These are phyloP conservation scores for Onychorhynchus coronatus DNA, from an alignment of 2,113 vertebrate species.

Conservation along the genomic window DNA sequence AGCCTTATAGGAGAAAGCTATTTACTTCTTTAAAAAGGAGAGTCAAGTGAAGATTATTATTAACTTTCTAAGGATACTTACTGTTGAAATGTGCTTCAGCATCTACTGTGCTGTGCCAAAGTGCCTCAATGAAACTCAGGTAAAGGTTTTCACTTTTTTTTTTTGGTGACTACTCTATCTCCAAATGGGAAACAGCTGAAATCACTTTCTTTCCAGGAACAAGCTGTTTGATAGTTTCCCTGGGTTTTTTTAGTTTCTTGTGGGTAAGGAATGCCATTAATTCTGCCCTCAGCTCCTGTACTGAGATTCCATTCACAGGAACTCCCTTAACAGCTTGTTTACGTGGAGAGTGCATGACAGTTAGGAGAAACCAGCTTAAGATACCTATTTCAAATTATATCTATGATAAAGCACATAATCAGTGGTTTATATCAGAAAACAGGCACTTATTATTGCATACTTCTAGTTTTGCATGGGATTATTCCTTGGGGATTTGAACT, in stretches of 20 bases:
- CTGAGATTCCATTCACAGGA: background rate
- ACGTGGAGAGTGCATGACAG: background rate
- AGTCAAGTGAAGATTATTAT: background rate
- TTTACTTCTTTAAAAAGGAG: background rate
- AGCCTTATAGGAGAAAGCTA: background rate
- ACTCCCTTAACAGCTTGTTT: background rate
- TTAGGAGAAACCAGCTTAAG: background rate
- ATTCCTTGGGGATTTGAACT: background rate
- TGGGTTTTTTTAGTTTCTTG: background rate
- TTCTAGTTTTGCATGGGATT: background rate
- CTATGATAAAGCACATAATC: background rate
- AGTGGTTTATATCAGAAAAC: background rate
- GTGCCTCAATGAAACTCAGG: background rate
- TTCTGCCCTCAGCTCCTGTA: background rate
- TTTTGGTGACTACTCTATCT: background rate
- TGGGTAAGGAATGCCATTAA: background rate
- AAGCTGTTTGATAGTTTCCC: background rate
- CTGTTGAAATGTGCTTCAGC: background rate
- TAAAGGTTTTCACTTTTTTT: background rate
- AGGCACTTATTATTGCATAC: background rate
- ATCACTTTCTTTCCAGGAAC: background rate
- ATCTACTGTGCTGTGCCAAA: background rate
- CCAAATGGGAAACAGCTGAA: background rate
- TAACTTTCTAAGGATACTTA: background rate
- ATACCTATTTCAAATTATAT: background rate